Evolutionary conservation across 2,797 vertebrate species (phyloP).

Genomic region (Limosa lapponica): DNA sequence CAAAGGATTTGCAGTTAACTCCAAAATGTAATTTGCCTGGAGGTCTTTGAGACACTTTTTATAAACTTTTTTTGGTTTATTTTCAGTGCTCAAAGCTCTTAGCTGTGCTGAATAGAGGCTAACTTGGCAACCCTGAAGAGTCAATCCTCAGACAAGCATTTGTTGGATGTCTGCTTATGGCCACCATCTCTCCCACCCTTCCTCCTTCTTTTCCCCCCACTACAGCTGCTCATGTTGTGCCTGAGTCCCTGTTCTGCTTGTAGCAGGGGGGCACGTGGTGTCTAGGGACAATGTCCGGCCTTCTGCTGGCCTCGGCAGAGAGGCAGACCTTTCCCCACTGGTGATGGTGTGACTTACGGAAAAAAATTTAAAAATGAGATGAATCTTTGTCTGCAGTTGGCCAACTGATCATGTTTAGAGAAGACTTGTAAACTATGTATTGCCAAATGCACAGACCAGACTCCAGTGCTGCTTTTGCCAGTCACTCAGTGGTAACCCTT

Average conservation of each 20-base stretch:
- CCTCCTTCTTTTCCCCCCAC: neutral
- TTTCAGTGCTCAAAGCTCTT: conserved; percentile 4
- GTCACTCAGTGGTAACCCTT: neutral
- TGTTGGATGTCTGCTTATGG: neutral
- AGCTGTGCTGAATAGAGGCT: conserved; percentile 4
- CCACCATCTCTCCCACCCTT: conserved; percentile 3
- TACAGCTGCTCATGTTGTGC: neutral
- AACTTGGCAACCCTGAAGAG: conserved; percentile 23
- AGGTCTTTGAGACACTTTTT: conserved; percentile 23
- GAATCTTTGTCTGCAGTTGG: neutral
- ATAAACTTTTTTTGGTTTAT: neutral
- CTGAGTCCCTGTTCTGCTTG: conserved; percentile 28
- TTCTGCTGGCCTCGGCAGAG: neutral
- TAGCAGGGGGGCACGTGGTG: neutral
- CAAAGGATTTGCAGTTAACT: conserved; percentile 12
- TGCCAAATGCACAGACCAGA: neutral
- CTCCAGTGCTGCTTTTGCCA: neutral
- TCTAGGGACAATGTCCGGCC: neutral
- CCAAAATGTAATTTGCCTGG: neutral
- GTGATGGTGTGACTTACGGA: neutral
- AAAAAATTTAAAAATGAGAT: neutral
- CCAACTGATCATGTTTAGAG: neutral
- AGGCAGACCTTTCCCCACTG: neutral
- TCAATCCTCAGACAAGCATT: conserved; percentile 53
- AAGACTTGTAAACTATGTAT: neutral